Conservation (phyloP, 2,888 invertebrate genomes). For the Eupithecia subfuscata region DNA sequence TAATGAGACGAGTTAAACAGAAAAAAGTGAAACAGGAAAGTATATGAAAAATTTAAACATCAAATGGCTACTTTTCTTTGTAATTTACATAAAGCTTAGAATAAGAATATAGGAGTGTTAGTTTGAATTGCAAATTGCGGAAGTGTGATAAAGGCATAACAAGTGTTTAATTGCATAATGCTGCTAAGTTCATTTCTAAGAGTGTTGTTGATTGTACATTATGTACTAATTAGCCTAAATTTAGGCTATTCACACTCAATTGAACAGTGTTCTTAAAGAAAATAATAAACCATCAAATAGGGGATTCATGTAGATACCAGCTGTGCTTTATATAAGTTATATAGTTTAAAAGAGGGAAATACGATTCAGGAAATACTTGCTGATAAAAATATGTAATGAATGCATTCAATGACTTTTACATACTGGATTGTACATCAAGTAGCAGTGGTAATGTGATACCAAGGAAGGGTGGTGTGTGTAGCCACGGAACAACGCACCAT, state of each 20-base stretch:
- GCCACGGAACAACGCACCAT: conserved; percentile 27
- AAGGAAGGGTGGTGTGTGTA: conserved; percentile 29
- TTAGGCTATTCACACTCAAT: too few species aligned
- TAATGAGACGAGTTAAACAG: not conserved
- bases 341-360: conserved; percentile 26
- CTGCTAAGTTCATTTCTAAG: not conserved
- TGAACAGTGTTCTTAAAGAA: not conserved
- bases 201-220: not conserved
- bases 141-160: not conserved
- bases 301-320: conserved; percentile 14
- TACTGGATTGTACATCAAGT: not conserved
- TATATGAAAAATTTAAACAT: not conserved
- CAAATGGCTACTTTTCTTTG: not conserved
- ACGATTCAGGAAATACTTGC: conserved; percentile 28
- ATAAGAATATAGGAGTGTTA: not conserved
- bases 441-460: conserved; percentile 30
- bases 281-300: not conserved
- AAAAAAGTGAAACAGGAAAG: not conserved
- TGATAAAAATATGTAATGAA: conserved; percentile 21
- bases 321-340: not conserved
- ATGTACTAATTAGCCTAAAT: too few species aligned
- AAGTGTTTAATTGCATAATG: not conserved
- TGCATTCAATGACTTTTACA: conserved; percentile 4
- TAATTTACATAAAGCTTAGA: not conserved
- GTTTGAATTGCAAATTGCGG: not conserved